These are phyloP conservation scores for Falcaria lacertinaria DNA, from an alignment of 2,888 invertebrate species.

Conservation along the genomic window DNA sequence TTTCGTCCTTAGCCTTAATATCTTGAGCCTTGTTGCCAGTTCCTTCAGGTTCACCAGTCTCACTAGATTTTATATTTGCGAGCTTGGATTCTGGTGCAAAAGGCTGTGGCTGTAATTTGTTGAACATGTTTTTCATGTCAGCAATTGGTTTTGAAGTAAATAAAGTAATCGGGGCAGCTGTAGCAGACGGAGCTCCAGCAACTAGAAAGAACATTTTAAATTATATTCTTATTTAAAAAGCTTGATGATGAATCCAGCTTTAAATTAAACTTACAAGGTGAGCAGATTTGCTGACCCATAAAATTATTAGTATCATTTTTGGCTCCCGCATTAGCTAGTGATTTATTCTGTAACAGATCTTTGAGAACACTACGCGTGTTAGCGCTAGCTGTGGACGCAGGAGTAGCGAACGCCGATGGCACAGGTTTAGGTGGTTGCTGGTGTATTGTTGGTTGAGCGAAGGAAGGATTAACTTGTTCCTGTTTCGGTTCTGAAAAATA, in stretches of 20 bases:
- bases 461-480: constrained; percentile 23
- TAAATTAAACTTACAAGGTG: too few relatives aligned
- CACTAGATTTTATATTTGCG: constrained; percentile 40
- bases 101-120: constrained; percentile 40
- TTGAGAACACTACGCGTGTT: constrained; percentile 50
- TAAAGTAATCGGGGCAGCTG: constrained; percentile 29
- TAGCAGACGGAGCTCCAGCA: constrained; percentile 30
- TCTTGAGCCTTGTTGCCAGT: constrained; percentile 1
- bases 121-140: constrained; percentile 49
- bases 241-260: too few relatives aligned
- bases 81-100: constrained; percentile 28
- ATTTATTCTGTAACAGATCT: constrained; percentile 46
- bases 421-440: constrained; percentile 8
- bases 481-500: constrained; percentile 32
- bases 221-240: not conserved
- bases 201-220: constrained; percentile 8
- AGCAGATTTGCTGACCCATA: constrained; percentile 68
- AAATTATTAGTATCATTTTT: constrained; percentile 48
- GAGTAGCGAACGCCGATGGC: constrained; percentile 9
- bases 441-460: constrained; percentile 9
- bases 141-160: constrained; percentile 53
- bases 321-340: constrained; percentile 28
- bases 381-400: constrained; percentile 17
- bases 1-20: constrained; percentile 33
- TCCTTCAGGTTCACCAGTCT: constrained; percentile 57